These are phyloP conservation scores for Murina feae DNA, from an alignment of 2,113 vertebrate species.

Conservation along the genomic window DNA sequence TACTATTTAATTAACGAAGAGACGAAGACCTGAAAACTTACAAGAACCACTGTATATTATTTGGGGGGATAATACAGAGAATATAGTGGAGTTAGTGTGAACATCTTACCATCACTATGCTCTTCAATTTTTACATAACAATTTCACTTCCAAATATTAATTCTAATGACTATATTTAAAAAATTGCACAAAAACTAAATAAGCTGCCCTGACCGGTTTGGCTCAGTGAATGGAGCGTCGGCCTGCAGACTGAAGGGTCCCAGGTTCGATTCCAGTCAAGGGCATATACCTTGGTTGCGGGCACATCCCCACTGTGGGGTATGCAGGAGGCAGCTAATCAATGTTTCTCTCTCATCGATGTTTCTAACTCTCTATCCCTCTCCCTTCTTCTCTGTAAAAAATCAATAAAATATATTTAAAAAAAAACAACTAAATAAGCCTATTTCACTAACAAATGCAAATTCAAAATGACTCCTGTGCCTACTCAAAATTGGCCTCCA, in stretches of 20 bases:
- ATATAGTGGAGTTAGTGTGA: neutral
- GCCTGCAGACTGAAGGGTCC: no score
- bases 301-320: no score
- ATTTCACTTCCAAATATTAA: neutral
- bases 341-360: no score
- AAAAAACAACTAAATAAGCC: neutral
- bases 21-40: neutral
- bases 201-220: no score
- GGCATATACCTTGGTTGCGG: no score
- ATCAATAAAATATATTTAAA: neutral
- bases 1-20: neutral
- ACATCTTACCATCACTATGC: neutral
- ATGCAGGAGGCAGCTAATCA: no score
- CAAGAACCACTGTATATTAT: neutral
- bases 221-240: no score
- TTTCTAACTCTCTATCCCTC: no score
- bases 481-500: neutral
- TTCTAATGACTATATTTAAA: neutral
- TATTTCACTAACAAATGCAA: neutral
- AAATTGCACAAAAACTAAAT: neutral
- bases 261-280: no score
- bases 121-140: neutral
- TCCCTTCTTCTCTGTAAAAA: no score
- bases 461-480: neutral
- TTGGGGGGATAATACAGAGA: neutral